Evolutionary conservation across 2,113 vertebrate species (phyloP).

Genomic region (Ptyas mucosa): DNA sequence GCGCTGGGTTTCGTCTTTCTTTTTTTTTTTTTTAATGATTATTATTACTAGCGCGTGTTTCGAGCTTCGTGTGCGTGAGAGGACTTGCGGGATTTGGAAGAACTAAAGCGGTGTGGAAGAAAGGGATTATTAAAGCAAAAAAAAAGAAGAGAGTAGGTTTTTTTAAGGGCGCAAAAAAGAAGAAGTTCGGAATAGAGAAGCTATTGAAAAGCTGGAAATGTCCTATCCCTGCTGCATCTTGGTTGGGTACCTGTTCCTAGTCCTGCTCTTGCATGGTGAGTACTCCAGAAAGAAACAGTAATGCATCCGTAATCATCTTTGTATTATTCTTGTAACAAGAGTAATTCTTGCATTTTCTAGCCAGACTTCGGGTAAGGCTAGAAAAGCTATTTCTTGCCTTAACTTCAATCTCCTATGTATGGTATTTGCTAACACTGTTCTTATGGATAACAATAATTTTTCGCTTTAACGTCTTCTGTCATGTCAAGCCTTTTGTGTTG

Average conservation of each 20-base stretch:
- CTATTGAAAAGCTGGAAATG: conserved; percentile 58
- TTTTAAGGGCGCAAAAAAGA: not conserved
- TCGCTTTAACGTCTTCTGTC: not conserved
- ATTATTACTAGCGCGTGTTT: not conserved
- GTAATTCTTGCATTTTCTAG: not conserved
- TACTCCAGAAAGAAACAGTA: not conserved
- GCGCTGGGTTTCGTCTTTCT: not conserved
- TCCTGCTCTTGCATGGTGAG: conserved; percentile 73
- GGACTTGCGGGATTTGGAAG: not conserved
- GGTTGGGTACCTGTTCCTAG: conserved; percentile 66
- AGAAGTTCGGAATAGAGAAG: not conserved
- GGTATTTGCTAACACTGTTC: not conserved
- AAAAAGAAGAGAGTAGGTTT: not conserved
- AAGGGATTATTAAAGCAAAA: not conserved
- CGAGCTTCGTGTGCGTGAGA: not conserved
- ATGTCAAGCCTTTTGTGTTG: not conserved
- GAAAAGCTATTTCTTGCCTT: not conserved
- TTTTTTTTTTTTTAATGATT: not conserved
- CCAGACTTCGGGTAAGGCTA: not conserved
- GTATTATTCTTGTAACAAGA: not conserved
- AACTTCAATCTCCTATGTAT: not conserved
- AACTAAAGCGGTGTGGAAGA: not conserved
- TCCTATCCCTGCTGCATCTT: conserved; percentile 50
- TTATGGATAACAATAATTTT: not conserved
- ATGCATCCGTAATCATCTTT: not conserved